Base-by-base conservation (phyloP, 92 coral and sea anemone genomes). In the Paramuricea clavata region DNA sequence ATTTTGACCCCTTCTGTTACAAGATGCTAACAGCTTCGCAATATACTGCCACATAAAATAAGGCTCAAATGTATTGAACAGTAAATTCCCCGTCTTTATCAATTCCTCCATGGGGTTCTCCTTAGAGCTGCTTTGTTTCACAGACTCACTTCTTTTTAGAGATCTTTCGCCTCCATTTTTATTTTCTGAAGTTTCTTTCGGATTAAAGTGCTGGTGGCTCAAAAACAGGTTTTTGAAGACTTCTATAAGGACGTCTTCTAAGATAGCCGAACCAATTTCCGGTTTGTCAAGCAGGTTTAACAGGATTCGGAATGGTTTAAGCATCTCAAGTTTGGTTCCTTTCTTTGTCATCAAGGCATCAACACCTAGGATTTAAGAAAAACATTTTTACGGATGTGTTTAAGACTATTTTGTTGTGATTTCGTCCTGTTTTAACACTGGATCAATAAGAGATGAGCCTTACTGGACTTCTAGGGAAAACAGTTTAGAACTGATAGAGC, bases 41-140 rank as follows among this genome's bases (percentile, higher is more conserved):
- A 93, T 87, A 87, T 94, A 94, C 28, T 93, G 95, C 99, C 99
- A 96, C 99, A 96, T 94, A 49, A 96, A 96, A 57, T 94, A 96
- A 6, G 99, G 99, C 74, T 96, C 99, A 85, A 96, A 96, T 1
- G 96, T 94, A 70, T 96, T 94, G 85, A 96, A 96, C 12, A 96
- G 89, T 16, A 96, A 81, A 84, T 96, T 96, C 2, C 98, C 99
- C 12, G 98, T 94, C 69, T 94, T 96, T 12, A 94, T 90, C 21
- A 96, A 69, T 67, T 96, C 99, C 67, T 96, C 98, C 16, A 94
- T 87, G 15, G 88, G 83, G 31, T 95, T 93, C 12, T 90, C 92
- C 90, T 89, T 95, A 42, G 68, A 74, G 6, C 95, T 57, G 7
- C 85, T 47, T 32, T 78, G 67, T 22, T 60, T 59, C 0, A 47